A percentile compares a stretch with the other conserved stretches of the same genome.
Conservation (phyloP, 2,888 invertebrate genomes). For the Ormyrus labotus region DNA sequence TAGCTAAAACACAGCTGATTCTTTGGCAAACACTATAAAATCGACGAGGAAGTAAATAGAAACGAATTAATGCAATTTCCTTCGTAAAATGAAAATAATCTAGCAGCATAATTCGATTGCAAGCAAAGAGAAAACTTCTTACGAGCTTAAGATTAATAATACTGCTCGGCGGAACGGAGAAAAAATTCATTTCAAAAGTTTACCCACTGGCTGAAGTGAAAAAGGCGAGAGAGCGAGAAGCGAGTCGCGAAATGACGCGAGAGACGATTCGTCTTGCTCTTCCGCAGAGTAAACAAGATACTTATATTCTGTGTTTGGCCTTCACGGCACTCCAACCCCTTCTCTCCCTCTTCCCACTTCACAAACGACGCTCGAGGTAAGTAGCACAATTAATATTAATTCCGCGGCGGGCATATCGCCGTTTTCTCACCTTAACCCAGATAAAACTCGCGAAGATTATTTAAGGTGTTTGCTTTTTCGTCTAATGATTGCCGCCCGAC, state of each 20-base stretch:
- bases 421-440: slow-evolving; percentile 42
- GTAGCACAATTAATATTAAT: slow-evolving; percentile 48
- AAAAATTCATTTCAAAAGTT: neutral
- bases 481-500: neutral
- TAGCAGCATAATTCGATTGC: no score
- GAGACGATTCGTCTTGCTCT: slow-evolving; percentile 15
- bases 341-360: neutral
- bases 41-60: no score
- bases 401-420: neutral
- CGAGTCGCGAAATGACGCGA: slow-evolving; percentile 10
- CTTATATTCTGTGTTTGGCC: slow-evolving; percentile 36
- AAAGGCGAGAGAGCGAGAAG: neutral
- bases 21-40: neutral
- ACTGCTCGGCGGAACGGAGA: no score
- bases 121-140: no score
- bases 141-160: no score
- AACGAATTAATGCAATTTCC: no score
- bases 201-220: neutral
- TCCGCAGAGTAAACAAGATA: slow-evolving; percentile 28
- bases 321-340: slow-evolving; percentile 20
- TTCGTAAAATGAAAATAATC: no score
- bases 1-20: no score
- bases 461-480: slow-evolving; percentile 33
- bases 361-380: slow-evolving; percentile 8
- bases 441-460: slow-evolving; percentile 31